These are phyloP conservation scores for Theocolax elegans DNA, from an alignment of 1,140 invertebrate genomes.

Conservation along the genomic window DNA sequence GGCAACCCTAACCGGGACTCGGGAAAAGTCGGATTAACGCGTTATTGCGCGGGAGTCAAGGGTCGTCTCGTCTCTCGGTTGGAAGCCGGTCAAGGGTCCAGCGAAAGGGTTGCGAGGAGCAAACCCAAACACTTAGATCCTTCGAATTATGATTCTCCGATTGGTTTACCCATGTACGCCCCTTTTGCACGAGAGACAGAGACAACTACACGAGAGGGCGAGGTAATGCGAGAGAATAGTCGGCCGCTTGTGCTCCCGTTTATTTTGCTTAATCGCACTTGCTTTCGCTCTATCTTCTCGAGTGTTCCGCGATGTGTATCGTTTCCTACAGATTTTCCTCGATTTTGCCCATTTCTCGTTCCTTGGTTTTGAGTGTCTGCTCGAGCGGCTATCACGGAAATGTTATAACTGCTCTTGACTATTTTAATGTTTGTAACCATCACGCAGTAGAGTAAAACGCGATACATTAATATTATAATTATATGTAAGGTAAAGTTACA, in stretches of 20 bases:
- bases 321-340: neutral
- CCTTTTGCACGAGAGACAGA: neutral
- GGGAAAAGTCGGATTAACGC: constrained; percentile 35
- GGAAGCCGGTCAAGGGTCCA: constrained; percentile 34
- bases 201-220: neutral
- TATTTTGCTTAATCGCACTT: neutral
- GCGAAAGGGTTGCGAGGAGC: constrained; percentile 33
- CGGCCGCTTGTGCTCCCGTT: neutral
- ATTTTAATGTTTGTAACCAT: too few relatives aligned
- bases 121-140: constrained; percentile 8
- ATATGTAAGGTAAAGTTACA: too few relatives aligned
- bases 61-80: neutral
- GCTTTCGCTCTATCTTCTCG: neutral
- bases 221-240: constrained; percentile 16
- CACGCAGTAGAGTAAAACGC: too few relatives aligned
- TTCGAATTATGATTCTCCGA: constrained; percentile 29
- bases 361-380: neutral
- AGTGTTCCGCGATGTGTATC: constrained; percentile 3
- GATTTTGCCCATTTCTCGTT: neutral
- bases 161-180: neutral
- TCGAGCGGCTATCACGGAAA: neutral
- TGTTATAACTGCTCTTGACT: too few relatives aligned
- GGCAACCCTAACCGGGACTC: too few relatives aligned
- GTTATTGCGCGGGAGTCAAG: constrained; percentile 28
- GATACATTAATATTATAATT: too few relatives aligned